A percentile compares a stretch with the other conserved stretches of the same genome.
phyloP scores from a whole-genome alignment of 2,888 invertebrate species.

The Drosophila phalerata region DNA sequence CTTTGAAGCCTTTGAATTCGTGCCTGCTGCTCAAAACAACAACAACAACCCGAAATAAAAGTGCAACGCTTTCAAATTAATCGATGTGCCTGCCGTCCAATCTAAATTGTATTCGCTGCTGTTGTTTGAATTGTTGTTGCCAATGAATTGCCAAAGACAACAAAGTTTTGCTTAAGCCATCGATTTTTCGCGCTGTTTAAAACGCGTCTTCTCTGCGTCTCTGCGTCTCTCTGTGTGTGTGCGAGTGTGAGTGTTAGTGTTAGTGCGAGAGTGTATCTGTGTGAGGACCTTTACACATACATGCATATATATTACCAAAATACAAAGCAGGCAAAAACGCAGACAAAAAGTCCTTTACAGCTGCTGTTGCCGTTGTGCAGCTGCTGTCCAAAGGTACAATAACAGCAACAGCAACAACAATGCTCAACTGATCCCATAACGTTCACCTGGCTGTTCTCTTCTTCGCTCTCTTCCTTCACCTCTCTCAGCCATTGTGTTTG shows the following conservation, averaged over 20 bases:
- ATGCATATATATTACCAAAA: conserved; percentile 23
- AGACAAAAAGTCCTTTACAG: conserved; percentile 40
- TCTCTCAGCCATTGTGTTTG: conserved; percentile 2
- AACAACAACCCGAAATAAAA: conserved; percentile 40
- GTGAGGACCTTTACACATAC: conserved; percentile 48
- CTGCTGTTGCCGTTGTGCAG: conserved; percentile 28
- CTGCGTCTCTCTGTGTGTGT: conserved; percentile 6
- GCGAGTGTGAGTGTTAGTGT: neutral
- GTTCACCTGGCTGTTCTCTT: conserved; percentile 40
- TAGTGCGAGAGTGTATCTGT: conserved; percentile 13
- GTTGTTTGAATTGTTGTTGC: conserved; percentile 14
- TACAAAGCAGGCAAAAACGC: conserved; percentile 33
- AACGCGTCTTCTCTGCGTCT: conserved; percentile 42
- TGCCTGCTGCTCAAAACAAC: conserved; percentile 1
- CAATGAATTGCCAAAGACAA: conserved; percentile 38
- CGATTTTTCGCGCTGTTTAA: conserved; percentile 65
- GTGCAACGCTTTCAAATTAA: conserved; percentile 64
- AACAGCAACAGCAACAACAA: conserved; percentile 30
- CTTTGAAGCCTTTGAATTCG: conserved; percentile 43
- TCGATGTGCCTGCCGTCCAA: conserved; percentile 63
- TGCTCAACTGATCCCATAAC: conserved; percentile 36
- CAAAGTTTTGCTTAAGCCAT: conserved; percentile 51
- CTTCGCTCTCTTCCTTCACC: neutral
- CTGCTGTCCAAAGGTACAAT: conserved; percentile 44
- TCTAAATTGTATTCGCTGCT: conserved; percentile 30